Percentiles rank a stretch among this genome's conserved stretches.
Conservation (phyloP, 2,113 vertebrate species). For the Ellobius talpinus region DNA sequence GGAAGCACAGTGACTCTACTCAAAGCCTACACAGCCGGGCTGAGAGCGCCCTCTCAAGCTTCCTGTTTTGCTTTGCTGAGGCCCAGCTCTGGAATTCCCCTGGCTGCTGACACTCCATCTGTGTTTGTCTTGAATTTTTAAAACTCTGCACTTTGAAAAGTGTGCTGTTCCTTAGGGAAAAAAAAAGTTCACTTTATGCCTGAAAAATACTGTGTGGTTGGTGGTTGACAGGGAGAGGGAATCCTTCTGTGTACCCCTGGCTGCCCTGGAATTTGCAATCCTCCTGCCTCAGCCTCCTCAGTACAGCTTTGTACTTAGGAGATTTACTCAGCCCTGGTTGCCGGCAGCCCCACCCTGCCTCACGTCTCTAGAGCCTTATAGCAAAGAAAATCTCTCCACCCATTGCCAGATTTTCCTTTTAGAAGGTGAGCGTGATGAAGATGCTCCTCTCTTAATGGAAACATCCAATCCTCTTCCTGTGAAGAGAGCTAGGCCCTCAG, state of each 20-base stretch:
- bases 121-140: not conserved
- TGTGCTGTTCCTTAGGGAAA: not conserved
- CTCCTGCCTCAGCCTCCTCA: not conserved
- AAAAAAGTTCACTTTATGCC: not conserved
- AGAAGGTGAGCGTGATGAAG: not conserved
- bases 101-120: not conserved
- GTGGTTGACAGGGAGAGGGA: not conserved
- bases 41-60: not conserved
- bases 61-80: slow-evolving; percentile 20
- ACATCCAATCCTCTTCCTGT: not conserved
- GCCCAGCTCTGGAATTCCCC: not conserved
- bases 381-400: not conserved
- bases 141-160: not conserved
- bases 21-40: not conserved
- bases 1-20: not conserved
- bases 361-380: not conserved
- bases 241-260: not conserved
- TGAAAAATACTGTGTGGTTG: not conserved
- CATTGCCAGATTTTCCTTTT: not conserved
- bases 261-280: not conserved
- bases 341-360: not conserved
- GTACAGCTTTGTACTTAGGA: not conserved
- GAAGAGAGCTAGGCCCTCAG: not conserved
- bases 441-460: not conserved
- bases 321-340: not conserved